Evolutionary conservation across 2,888 invertebrate species (phyloP).

Genomic region (Pollenia angustigena): DNA sequence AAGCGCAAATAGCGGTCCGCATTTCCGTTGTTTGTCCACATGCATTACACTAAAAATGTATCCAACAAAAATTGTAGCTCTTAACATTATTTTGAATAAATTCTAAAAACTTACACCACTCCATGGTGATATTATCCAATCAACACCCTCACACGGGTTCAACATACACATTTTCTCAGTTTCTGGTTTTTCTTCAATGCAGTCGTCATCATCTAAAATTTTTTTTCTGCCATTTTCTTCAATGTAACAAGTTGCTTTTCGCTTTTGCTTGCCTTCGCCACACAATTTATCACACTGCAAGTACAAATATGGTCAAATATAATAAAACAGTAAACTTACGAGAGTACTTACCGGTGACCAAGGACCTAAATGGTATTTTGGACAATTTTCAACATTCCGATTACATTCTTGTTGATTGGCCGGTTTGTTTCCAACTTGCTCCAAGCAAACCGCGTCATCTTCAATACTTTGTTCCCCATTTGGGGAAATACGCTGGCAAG

Average conservation of each 20-base stretch:
- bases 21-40: constrained; percentile 91
- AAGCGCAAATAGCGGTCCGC: constrained; percentile 89
- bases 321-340: background rate
- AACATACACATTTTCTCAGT: constrained; percentile 89
- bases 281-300: constrained; percentile 94
- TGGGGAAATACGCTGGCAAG: constrained; percentile 91
- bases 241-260: constrained; percentile 92
- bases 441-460: constrained; percentile 90
- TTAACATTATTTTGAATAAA: background rate
- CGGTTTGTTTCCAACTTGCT: constrained; percentile 89
- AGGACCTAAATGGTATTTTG: constrained; percentile 93
- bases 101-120: constrained; percentile 88
- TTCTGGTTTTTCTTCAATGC: constrained; percentile 89
- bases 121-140: constrained; percentile 96
- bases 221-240: constrained; percentile 87
- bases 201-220: constrained; percentile 88
- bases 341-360: constrained; percentile 92
- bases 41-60: constrained; percentile 88
- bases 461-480: constrained; percentile 90
- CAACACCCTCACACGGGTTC: constrained; percentile 94
- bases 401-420: constrained; percentile 90
- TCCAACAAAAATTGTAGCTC: background rate
- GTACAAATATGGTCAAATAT: constrained; percentile 1
- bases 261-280: constrained; percentile 92
- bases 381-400: constrained; percentile 89